Conservation (phyloP, 2,797 vertebrate genomes). For the Tauraco hartlaubi region DNA sequence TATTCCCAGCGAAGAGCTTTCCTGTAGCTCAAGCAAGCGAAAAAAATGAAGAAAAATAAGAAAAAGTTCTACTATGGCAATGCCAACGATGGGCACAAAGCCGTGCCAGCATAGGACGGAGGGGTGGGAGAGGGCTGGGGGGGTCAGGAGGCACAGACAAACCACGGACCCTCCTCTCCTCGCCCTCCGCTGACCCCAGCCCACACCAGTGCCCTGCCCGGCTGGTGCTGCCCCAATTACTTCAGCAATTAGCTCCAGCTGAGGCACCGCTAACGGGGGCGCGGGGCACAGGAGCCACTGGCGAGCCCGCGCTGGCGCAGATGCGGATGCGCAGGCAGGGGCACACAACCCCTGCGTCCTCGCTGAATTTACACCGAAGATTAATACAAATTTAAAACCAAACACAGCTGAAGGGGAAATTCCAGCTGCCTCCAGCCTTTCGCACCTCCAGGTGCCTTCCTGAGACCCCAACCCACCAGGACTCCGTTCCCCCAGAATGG, state of each 20-base stretch:
- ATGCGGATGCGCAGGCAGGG: neutral
- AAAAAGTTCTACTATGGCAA: neutral
- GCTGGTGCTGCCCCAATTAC: neutral
- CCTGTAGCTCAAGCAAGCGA: neutral
- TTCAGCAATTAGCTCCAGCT: neutral
- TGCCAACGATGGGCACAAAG: neutral
- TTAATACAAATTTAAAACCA: neutral
- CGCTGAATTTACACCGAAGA: neutral
- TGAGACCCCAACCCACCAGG: neutral
- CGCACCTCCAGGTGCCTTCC: neutral
- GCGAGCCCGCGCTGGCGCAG: fast-evolving
- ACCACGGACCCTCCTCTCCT: neutral
- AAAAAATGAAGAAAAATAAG: neutral
- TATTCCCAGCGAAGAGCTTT: neutral
- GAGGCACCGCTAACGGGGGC: neutral
- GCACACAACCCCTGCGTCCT: fast-evolving
- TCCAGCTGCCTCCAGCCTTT: neutral
- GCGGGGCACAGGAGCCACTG: neutral
- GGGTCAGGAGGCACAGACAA: too few relatives aligned
- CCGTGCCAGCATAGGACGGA: fast-evolving
- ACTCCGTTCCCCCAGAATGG: fast-evolving
- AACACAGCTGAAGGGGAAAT: constrained; percentile 15
- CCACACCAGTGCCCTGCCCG: neutral
- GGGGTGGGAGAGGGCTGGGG: neutral
- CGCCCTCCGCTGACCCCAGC: fast-evolving